Evolutionary conservation across 2,888 invertebrate species (phyloP), one percentile per base, ranked within the genome.

Genomic region (Sphaerophoria taeniata): DNA sequence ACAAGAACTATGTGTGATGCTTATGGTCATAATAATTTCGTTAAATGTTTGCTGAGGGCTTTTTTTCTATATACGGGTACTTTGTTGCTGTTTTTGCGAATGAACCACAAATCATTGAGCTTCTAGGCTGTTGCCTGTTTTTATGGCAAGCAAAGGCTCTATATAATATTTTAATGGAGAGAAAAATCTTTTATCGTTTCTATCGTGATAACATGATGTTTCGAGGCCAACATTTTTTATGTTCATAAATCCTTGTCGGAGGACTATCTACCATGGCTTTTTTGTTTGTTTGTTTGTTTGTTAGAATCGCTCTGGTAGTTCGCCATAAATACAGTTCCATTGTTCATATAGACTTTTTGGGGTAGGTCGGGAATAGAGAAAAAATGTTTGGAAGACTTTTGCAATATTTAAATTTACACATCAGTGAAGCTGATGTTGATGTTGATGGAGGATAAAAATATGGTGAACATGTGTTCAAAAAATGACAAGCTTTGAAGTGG

Each of bases 171-270:
- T 60, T 71, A 45, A 72, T 74, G 53, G 36, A 39, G 16, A 34
- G 51, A 58, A 31, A 70, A 70, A 56, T 65, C 60, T 81, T 81
- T 76, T 76, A 76, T 81, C 60, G 60, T 60, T 60, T 71, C 67
- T 72, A 76, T 65, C 45, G 60, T 72, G 71, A 76, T 81, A 67
- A 65, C 65, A 76, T 71, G 51, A 76, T 55, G 76, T 60, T 72
- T 76, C 81, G 36, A 58, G 56, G 39, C 47, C 71, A 56, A 60
- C 39, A 60, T 24, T 43, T 24, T 7, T 53, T 31, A 47, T 24
- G 24, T 24, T 24, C 61, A 70, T 76, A 82, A 69, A 82, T 72
- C 43, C 53, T 39, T 72, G 76, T 72, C 71, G 39, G 43, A 73
- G 65, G 65, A 69, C 34, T 39, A 67, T 24, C 24, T 24, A 24